Percentiles rank a stretch among this genome's conserved stretches.
Conservation (phyloP, 2,113 vertebrate species). For the Corythoichthys haematopterus region DNA sequence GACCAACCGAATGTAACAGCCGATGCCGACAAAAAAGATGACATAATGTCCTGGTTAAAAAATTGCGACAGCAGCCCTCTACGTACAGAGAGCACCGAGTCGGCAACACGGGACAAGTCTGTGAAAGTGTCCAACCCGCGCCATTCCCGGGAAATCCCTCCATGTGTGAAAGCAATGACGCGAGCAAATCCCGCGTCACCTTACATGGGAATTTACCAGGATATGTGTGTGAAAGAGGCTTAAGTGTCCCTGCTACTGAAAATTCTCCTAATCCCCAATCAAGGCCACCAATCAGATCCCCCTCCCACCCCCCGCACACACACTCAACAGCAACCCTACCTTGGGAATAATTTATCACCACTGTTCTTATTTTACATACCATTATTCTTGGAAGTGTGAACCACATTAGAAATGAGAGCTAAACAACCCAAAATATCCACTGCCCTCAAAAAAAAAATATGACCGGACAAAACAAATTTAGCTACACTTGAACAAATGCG, state of each 20-base stretch:
- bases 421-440: not conserved
- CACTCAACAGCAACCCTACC: not conserved
- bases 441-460: not conserved
- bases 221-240: too few species aligned
- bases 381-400: not conserved
- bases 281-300: not conserved
- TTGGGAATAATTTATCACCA: slow-evolving; percentile 1
- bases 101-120: too few species aligned
- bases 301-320: not conserved
- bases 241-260: not conserved
- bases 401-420: not conserved
- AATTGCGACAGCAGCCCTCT: too few species aligned
- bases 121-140: too few species aligned
- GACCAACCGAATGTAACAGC: too few species aligned
- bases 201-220: too few species aligned
- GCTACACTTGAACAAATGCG: not conserved
- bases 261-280: not conserved
- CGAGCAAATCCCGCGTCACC: too few species aligned
- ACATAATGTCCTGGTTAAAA: too few species aligned
- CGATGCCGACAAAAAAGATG: too few species aligned
- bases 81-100: too few species aligned
- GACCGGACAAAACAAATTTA: not conserved
- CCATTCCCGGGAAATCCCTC: too few species aligned
- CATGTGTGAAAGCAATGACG: too few species aligned
- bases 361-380: not conserved